Evolutionary conservation across 2,888 invertebrate genomes (phyloP), one percentile per base, ranked within the genome.

Genomic region (Oxycera nigricornis): DNA sequence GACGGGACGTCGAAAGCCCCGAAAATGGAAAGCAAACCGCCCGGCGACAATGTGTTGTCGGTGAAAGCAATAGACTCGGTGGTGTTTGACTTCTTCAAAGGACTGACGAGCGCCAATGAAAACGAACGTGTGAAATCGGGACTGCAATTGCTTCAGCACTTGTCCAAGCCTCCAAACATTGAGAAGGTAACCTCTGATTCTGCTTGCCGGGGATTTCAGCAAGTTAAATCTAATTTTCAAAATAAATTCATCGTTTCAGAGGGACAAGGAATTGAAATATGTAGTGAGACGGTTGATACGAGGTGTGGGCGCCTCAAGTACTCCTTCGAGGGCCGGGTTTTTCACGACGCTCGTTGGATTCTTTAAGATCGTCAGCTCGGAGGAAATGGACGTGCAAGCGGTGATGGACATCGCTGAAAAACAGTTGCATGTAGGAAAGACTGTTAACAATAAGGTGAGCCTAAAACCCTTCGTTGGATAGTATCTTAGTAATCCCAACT

Each of bases 221-320:
- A n/a, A 28, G 17, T n/a, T 46, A 17, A 11, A 46, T 46, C 17
- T n/a, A 46, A 46, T 46, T 24, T 31, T 26, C 6, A 35, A 35
- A 35, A 35, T 35, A 7, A 35, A n/a, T 46, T 46, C 17, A 46
- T n/a, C 1, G 6, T 82, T 86, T 75, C 80, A 90, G 92, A 88
- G 87, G 80, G 86, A 86, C 79, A 87, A 88, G 81, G 92, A 93
- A 81, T 78, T 90, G 11, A 85, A 88, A 61, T 93, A 94, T 84
- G 88, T 89, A 0, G 81, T 94, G 39, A 90, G 88, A 77, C 87
- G 94, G 78, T 83, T 94, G 65, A 87, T 94, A 2, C 87, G 92
- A 78, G 93, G 94, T 76, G 85, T 93, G 76, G 92, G 92, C 35
- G 90, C 93, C 1, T 89, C 91, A 22, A 87, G 90, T 46, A 87